Evolutionary conservation across 1,140 invertebrate genomes (phyloP), one percentile per base, ranked within the genome.

Genomic region (Bombus picipes): DNA sequence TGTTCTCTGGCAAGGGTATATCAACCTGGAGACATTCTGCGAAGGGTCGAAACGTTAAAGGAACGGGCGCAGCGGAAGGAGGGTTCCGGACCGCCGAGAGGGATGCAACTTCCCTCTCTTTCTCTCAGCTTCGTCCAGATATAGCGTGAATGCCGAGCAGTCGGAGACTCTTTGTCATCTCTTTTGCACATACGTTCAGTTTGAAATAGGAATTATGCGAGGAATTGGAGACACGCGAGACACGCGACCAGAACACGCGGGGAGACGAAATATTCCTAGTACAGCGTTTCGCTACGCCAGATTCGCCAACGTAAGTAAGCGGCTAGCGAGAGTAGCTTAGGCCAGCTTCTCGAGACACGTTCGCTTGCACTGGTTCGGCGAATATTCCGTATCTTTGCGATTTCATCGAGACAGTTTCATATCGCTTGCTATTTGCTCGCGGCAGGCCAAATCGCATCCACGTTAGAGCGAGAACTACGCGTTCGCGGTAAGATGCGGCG

Each of bases 41-140:
- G 70, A 72, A 78, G 85, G 85, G 78, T 89, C 80, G 88, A 89
- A 89, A 71, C 66, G 72, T 53, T 62, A 74, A 86, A 81, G 78
- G 81, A 83, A 70, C 76, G 62, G 68, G 65, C 8, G 41, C 39
- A 77, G 41, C 74, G 22, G 15, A 57, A 71, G 78, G 78, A 47
- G 41, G 87, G 73, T 85, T 68, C 75, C 41, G 78, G 68, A 80
- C 78, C 87, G 73, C 75, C 74, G 59, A 25, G 72, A 83, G 75
- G 83, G 43, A 86, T 79, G 87, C 84, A 77, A 85, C 74, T 34
- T 75, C 62, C 77, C 81, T 74, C 71, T 59, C 47, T 66, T n/a
- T 66, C 76, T 74, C 75, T 59, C 39, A 53, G 68, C 74, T 43
- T 88, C 78, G 41, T 77, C 78, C 73, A 34, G 57, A 85, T 74